phyloP scores from a whole-genome alignment of 2,113 vertebrate genomes.

The Maccullochella peelii region DNA sequence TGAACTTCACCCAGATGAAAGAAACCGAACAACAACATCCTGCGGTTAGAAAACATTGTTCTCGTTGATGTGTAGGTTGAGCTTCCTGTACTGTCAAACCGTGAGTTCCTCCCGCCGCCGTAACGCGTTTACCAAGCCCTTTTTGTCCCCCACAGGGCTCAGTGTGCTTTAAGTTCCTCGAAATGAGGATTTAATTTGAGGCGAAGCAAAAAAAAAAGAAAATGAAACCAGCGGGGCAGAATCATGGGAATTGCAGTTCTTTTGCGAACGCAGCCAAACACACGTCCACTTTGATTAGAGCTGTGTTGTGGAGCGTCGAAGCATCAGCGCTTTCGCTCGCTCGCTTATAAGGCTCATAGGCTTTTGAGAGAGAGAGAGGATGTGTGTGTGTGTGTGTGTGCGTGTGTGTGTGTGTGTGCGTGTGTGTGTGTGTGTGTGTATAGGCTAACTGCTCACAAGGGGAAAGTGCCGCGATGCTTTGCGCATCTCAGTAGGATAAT shows the following conservation, averaged over 20 bases:
- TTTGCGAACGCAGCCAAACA: conserved; percentile 69
- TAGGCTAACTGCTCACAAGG: conserved; percentile 57
- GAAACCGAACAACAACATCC: not conserved
- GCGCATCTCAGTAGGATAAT: conserved; percentile 69
- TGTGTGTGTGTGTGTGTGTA: conserved; percentile 25
- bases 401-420: conserved; percentile 18
- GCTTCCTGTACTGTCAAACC: conserved; percentile 1
- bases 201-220: conserved; percentile 10
- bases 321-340: conserved; percentile 69
- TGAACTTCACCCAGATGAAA: conserved; percentile 33
- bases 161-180: not conserved
- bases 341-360: conserved; percentile 29
- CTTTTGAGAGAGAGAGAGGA: not conserved
- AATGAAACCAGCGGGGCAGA: conserved; percentile 17
- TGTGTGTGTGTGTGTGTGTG: not conserved
- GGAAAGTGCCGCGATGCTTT: conserved; percentile 36
- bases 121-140: conserved; percentile 2
- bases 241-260: conserved; percentile 56
- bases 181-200: conserved; percentile 58
- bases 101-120: not conserved
- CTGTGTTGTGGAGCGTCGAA: conserved; percentile 23
- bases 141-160: not conserved
- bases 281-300: conserved; percentile 74
- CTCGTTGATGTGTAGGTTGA: not conserved
- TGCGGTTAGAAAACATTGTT: conserved; percentile 10